Evolutionary conservation across 2,888 invertebrate genomes (phyloP).

Genomic region (Dynastes tityus): DNA sequence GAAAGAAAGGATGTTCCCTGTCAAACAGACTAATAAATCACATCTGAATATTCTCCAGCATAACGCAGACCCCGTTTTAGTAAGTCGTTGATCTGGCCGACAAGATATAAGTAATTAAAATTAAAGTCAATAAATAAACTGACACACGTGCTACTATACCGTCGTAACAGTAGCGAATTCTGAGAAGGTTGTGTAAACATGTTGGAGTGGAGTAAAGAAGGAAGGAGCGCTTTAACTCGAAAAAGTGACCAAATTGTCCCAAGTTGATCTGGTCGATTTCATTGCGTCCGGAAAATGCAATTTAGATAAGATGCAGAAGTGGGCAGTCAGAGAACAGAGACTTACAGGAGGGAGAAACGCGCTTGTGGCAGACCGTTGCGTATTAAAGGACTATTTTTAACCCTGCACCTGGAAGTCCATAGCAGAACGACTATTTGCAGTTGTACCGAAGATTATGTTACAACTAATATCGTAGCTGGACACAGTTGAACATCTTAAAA

Average conservation of each 20-base stretch:
- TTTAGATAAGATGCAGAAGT: constrained; percentile 12
- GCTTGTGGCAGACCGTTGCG: constrained; percentile 5
- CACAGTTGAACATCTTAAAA: background rate
- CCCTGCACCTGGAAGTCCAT: background rate
- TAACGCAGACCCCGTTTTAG: constrained; percentile 22
- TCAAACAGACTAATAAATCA: constrained; percentile 27
- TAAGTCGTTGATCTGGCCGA: constrained; percentile 3
- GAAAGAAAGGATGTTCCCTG: constrained; percentile 31
- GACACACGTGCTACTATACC: constrained; percentile 30
- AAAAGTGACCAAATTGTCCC: background rate
- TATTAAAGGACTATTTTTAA: constrained; percentile 13
- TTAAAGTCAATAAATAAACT: constrained; percentile 39
- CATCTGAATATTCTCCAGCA: constrained; percentile 12
- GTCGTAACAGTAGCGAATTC: constrained; percentile 24
- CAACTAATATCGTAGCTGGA: background rate
- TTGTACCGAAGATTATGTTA: background rate
- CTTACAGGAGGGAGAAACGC: background rate
- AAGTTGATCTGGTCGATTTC: background rate
- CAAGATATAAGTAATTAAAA: constrained; percentile 40
- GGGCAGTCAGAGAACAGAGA: background rate
- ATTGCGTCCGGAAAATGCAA: constrained; percentile 12
- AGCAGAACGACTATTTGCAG: background rate
- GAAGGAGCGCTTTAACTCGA: background rate
- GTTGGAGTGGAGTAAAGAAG: background rate
- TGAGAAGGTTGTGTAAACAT: constrained; percentile 16